Evolutionary conservation across 2,888 invertebrate genomes (phyloP).

Genomic region (Megastigmus dorsalis): DNA sequence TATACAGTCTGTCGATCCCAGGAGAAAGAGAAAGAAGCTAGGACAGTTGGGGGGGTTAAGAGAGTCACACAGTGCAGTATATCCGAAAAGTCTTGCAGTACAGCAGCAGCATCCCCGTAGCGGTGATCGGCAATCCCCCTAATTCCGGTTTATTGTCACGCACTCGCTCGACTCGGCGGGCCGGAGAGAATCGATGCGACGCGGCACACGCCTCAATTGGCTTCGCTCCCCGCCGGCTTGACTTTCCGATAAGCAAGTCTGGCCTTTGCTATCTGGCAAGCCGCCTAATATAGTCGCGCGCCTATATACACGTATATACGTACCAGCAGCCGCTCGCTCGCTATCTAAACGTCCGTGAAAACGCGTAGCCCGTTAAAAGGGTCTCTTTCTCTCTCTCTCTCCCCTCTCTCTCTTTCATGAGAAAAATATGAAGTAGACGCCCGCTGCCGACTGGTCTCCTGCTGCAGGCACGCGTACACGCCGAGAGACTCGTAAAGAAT

Average conservation of each 20-base stretch:
- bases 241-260: slow-evolving; percentile 56
- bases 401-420: too few relatives aligned
- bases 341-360: slow-evolving; percentile 62
- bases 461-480: background rate
- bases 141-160: slow-evolving; percentile 48
- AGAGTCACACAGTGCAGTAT: background rate
- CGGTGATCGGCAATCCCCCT: slow-evolving; percentile 20
- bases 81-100: slow-evolving; percentile 36
- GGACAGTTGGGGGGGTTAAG: background rate
- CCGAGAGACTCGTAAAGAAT: slow-evolving; percentile 24
- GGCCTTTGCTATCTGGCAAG: slow-evolving; percentile 21
- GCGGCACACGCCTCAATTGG: slow-evolving; percentile 35
- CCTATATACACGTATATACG: too few relatives aligned
- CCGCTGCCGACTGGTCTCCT: background rate
- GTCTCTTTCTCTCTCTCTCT: too few relatives aligned
- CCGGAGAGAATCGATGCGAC: slow-evolving; percentile 39
- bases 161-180: too few relatives aligned
- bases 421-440: slow-evolving; percentile 31
- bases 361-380: slow-evolving; percentile 32
- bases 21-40: background rate
- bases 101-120: background rate
- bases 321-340: background rate
- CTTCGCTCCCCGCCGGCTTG: slow-evolving; percentile 13
- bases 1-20: background rate
- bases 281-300: slow-evolving; percentile 22